Conservation (phyloP, 2,888 invertebrate species). For the Eulithis testata region DNA sequence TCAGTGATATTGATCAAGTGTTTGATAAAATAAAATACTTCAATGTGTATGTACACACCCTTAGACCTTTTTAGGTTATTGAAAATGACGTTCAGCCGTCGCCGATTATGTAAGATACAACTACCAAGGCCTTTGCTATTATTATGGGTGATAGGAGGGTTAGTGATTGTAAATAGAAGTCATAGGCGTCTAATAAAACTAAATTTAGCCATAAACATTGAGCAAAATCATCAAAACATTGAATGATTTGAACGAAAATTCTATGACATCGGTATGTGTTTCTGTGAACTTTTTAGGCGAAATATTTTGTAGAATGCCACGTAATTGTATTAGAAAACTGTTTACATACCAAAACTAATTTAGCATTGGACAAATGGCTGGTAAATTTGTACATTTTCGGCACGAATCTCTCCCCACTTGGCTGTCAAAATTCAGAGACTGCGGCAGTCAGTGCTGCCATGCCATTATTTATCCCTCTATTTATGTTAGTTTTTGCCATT, state of each 20-base stretch:
- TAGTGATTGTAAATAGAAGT: slow-evolving; percentile 6
- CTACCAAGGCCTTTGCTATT: slow-evolving; percentile 53
- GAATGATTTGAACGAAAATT: slow-evolving; percentile 14
- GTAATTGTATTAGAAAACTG: slow-evolving; percentile 7
- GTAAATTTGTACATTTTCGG: slow-evolving; percentile 82
- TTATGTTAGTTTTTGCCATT: no score
- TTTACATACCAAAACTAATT: slow-evolving; percentile 73
- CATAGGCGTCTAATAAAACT: slow-evolving; percentile 3
- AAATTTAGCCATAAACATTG: slow-evolving; percentile 18
- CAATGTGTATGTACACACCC: slow-evolving; percentile 46
- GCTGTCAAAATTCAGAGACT: slow-evolving; percentile 75
- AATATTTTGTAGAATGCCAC: background rate
- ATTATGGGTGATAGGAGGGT: slow-evolving; percentile 35
- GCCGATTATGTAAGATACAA: slow-evolving; percentile 77
- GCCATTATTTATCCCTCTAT: no score
- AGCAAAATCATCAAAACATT: slow-evolving; percentile 48
- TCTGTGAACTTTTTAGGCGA: background rate
- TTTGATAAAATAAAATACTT: background rate
- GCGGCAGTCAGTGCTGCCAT: slow-evolving; percentile 11
- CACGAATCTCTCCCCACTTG: slow-evolving; percentile 69
- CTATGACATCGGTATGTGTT: background rate
- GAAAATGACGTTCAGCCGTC: slow-evolving; percentile 64
- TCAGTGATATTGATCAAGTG: background rate
- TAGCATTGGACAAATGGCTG: slow-evolving; percentile 70
- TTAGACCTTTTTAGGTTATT: slow-evolving; percentile 68